Conservation (phyloP, 2,888 invertebrate genomes). For the Morpho deidamia region DNA sequence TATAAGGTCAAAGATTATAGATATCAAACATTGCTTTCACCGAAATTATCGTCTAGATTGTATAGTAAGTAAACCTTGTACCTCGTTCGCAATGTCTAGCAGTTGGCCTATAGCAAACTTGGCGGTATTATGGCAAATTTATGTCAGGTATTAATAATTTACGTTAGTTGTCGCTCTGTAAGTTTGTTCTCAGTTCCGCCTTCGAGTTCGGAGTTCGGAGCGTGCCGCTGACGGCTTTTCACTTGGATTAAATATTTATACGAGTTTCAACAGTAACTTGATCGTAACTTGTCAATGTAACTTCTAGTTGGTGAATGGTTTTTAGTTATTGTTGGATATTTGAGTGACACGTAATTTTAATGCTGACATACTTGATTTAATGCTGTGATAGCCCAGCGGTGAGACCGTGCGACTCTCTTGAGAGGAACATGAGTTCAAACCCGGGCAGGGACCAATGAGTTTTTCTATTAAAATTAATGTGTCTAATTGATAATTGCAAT, state of each 20-base stretch:
- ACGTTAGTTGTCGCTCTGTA: slow-evolving; percentile 62
- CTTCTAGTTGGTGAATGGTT: slow-evolving; percentile 22
- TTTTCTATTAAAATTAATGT: too few relatives aligned
- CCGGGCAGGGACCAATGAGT: too few relatives aligned
- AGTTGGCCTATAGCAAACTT: slow-evolving; percentile 57
- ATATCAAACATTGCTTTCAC: too few relatives aligned
- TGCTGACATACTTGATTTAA: too few relatives aligned
- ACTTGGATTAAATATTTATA: slow-evolving; percentile 65
- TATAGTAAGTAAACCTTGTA: slow-evolving; percentile 1
- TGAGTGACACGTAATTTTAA: slow-evolving; percentile 5
- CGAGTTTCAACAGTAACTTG: slow-evolving; percentile 41
- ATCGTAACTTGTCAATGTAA: slow-evolving; percentile 40
- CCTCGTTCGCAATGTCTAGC: slow-evolving; percentile 61
- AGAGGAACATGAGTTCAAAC: too few relatives aligned
- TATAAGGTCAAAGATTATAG: too few relatives aligned
- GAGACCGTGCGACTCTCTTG: too few relatives aligned
- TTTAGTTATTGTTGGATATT: slow-evolving; percentile 10
- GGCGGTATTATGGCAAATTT: slow-evolving; percentile 72
- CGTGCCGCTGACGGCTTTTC: slow-evolving; percentile 53
- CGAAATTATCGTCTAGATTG: not conserved
- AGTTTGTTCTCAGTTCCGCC: slow-evolving; percentile 41
- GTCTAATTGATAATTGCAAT: too few relatives aligned
- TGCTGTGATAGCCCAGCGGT: too few relatives aligned
- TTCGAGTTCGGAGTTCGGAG: slow-evolving; percentile 34
- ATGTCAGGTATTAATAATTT: slow-evolving; percentile 78